Base-by-base conservation (phyloP, 2,888 invertebrate genomes). In the Drosophila histrio region DNA sequence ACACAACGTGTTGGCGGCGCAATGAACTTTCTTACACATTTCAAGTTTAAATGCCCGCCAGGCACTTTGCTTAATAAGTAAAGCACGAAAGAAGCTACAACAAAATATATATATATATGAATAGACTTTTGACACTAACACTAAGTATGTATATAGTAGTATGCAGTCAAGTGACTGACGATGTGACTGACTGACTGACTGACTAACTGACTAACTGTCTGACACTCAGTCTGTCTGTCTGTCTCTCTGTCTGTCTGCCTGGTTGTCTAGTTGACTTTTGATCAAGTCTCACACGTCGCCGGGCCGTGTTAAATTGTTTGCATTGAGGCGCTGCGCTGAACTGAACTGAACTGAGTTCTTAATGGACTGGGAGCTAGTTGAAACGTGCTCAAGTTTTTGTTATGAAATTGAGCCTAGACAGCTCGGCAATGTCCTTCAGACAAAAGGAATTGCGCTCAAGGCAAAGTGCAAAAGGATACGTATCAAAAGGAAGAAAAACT, bases 341-440 rank as follows among this genome's bases (percentile, higher is more conserved):
- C 72, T 53, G 36, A 49, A 47, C 53, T 38, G 36, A 38, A 38
- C 50, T 1, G 52, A 19, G 28, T n/a, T 11, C 28, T 28, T 28
- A 11, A 28, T n/a, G 28, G 44, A n/a, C 41, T 41, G 21, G 28
- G 8, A 53, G 53, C 54, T 28, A 57, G 36, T 38, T 24, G 57
- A 53, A 87, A 87, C 82, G 82, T 83, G 82, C 82, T 83, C 88
- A 83, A 83, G 82, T 83, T 83, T 83, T 83, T 88, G 82, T 83
- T 86, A 80, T 82, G 88, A 83, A 87, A 82, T 82, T 63, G 87
- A 82, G 82, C 82, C 82, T 87, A 82, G 82, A 81, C 81, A 68
- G 59, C 47, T 17, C 30, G 34, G 44, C 57, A 49, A 38, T 58
- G 53, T 59, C 41, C 59, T 50, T 52, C 32, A 82, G 83, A 82